Conservation (phyloP, 2,888 invertebrate genomes). For the Syrphus vitripennis region DNA sequence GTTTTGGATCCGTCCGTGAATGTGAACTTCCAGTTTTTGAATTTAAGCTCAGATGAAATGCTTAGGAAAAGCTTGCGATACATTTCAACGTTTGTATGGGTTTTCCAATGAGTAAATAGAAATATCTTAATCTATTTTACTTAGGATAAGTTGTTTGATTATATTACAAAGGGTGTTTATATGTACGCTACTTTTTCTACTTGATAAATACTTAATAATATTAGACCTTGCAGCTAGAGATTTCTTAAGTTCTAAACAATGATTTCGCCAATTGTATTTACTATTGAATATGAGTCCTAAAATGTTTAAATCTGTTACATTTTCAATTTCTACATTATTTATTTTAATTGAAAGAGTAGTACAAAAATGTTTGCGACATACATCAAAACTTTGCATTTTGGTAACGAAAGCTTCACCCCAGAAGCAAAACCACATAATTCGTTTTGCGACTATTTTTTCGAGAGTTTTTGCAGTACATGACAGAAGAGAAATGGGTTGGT, state of each 20-base stretch:
- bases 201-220: background rate
- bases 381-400: background rate
- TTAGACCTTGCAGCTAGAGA: background rate
- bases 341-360: no score
- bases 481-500: background rate
- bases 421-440: constrained; percentile 1
- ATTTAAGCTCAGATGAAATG: no score
- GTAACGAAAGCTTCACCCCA: background rate
- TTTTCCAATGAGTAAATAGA: no score
- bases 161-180: background rate
- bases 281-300: background rate
- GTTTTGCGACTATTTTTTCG: constrained; percentile 28
- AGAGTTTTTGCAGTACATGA: no score
- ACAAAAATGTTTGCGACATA: background rate
- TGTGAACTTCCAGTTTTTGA: no score
- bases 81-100: no score
- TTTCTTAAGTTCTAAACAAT: background rate
- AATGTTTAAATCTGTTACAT: background rate
- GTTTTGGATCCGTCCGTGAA: no score
- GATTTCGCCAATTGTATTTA: background rate
- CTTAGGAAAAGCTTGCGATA: no score
- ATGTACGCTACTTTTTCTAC: background rate
- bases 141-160: background rate
- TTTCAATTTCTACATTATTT: background rate
- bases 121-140: background rate